Base-by-base conservation (phyloP, 92 coral and sea anemone genomes). In the Palythoa caribaeorum region DNA sequence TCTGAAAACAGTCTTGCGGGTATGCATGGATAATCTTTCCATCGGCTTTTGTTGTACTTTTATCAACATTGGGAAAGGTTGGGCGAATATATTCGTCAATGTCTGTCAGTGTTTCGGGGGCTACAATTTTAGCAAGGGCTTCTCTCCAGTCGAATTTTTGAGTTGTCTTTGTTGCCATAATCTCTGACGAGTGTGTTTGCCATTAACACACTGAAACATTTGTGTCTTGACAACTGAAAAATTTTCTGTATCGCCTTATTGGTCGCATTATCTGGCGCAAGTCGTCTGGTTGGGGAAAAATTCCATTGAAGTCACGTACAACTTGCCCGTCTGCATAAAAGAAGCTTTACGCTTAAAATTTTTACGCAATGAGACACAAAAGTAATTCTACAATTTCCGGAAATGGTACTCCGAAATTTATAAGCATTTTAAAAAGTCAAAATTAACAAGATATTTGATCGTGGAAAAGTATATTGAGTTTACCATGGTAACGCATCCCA, bases 21-120 rank as follows among this genome's bases (percentile, higher is more conserved):
- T 53, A 37, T 60, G n/a, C 69, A 71, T 69, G 70, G 28, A 38
- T 38, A 53, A 47, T 13, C 11, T 11, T 81, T 47, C 66, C 86
- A 7, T 6, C 44, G 6, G 65, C 37, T 40, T 11, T 20, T 66
- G 36, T 40, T 28, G 39, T 71, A 38, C 20, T 52, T 69, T 63
- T 55, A 20, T 38, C 40, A 19, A 57, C 66, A 65, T 21, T 51
- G 19, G 93, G 93, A 75, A 95, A 95, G 16, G 92, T 87, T n/a
- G 98, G 98, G 40, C 90, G 91, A 60, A 95, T 83, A 75, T 78
- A 95, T 71, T 95, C 96, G 66, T 95, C 98, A 37, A 95, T 95
- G 65, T 95, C 98, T 13, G 69, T 79, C 60, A 95, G 54, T 19
- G 98, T 95, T 71, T 95, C 93, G 19, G 94, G 90, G 8, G 93